Evolutionary conservation across 2,797 vertebrate genomes (phyloP).

Genomic region (Serranus cabrilla): DNA sequence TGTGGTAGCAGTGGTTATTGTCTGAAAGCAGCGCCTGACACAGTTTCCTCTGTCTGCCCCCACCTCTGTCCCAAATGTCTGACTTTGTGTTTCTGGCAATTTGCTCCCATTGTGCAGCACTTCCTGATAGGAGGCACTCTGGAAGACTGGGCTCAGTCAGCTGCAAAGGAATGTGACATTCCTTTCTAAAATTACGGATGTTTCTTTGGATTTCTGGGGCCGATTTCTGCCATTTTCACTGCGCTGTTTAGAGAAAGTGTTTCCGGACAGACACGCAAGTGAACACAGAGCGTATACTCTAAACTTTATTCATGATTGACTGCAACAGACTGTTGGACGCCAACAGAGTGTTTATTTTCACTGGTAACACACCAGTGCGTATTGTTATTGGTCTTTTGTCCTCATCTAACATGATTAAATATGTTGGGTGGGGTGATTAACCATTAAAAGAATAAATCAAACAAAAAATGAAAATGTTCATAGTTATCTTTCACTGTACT

Average conservation of each 20-base stretch:
- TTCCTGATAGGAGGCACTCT: constrained; percentile 87
- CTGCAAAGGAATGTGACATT: constrained; percentile 87
- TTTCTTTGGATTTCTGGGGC: constrained; percentile 82
- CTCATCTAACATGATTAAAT: constrained; percentile 25
- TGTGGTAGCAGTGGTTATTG: constrained; percentile 54
- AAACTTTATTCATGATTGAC: constrained; percentile 34
- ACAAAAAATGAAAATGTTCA: not conserved
- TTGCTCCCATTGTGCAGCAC: constrained; percentile 86
- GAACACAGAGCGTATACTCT: constrained; percentile 25
- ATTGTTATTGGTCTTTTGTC: constrained; percentile 42
- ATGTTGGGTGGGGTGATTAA: not conserved
- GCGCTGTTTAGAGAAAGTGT: constrained; percentile 76
- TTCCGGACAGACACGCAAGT: constrained; percentile 67
- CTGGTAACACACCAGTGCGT: constrained; percentile 1
- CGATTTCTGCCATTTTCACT: constrained; percentile 78
- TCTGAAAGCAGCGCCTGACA: constrained; percentile 67
- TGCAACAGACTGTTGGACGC: constrained; percentile 37
- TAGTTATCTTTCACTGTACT: not conserved
- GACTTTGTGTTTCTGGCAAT: constrained; percentile 86
- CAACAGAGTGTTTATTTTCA: constrained; percentile 38
- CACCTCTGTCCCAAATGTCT: constrained; percentile 80
- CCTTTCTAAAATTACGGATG: constrained; percentile 85
- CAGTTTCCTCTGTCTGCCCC: constrained; percentile 77
- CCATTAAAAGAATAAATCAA: constrained; percentile 1
- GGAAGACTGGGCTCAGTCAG: constrained; percentile 84